A percentile compares a stretch with the other conserved stretches of the same genome.
phyloP scores from a whole-genome alignment of 2,888 invertebrate species.

The Microctonus hyperodae region DNA sequence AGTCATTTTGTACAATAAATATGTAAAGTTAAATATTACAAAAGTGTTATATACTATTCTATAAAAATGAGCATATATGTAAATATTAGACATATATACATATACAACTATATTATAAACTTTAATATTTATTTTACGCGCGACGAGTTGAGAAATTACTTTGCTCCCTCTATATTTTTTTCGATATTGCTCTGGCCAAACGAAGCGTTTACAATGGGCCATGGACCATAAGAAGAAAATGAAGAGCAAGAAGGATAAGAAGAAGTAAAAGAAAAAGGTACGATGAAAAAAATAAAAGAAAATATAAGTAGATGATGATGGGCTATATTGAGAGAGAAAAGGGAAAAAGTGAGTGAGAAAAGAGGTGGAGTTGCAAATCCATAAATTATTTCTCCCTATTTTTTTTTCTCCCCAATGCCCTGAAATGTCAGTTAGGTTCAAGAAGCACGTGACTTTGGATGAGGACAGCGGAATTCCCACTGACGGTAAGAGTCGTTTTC shows the following conservation, averaged over 20 bases:
- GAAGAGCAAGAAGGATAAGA: not conserved
- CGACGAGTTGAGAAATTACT: conserved; percentile 22
- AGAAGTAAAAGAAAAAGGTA: not conserved
- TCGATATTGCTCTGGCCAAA: conserved; percentile 18
- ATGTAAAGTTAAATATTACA: no score
- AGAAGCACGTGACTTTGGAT: conserved; percentile 10
- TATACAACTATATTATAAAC: not conserved
- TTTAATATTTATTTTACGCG: conserved; percentile 20
- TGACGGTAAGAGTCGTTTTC: not conserved
- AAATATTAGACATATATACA: no score
- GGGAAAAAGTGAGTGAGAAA: conserved; percentile 8
- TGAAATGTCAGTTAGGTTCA: conserved; percentile 7
- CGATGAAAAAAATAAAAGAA: not conserved
- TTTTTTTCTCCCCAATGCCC: not conserved
- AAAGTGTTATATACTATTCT: no score
- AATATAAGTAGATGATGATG: not conserved
- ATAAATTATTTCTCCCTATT: conserved; percentile 28
- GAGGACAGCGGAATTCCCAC: conserved; percentile 10
- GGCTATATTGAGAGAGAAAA: not conserved
- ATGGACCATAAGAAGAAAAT: not conserved
- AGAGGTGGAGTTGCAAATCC: conserved; percentile 24
- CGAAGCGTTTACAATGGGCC: conserved; percentile 10
- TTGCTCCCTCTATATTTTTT: conserved; percentile 6
- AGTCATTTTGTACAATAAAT: no score
- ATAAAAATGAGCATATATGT: no score